Base-by-base conservation (phyloP, 2,113 vertebrate genomes). In the Dendrocopos noguchii region DNA sequence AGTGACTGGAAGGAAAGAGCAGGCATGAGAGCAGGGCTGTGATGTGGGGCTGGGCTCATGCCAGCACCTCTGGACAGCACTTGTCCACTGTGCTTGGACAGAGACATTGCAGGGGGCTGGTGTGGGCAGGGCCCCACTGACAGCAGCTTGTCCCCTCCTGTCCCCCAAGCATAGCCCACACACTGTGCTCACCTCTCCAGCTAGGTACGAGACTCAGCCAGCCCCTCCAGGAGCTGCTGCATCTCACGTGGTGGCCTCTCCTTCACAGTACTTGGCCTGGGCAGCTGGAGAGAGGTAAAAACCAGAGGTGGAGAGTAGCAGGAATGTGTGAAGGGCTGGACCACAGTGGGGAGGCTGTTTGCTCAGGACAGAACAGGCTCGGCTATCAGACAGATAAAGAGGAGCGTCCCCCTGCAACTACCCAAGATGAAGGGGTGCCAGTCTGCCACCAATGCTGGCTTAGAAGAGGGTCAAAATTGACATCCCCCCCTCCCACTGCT, bases 171-270 rank as follows among this genome's bases (percentile, higher is more conserved):
- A 18, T 0, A 3, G 53, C 31, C 65, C 65, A 11, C 0, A 29
- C 0, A 0, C 34, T 10, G 50, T 12, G 2, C 73, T 93, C 80
- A 83, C 92, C 65, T 59, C 25, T 65, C 55, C 80, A 44, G 13
- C 68, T 93, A 96, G 0, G 24, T 15, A 12, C 4, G 6, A 44
- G 86, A 9, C 18, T 95, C 88, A 6, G 88, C 68, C 44, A 52
- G 15, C 57, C 59, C 86, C 3, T 6, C 10, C 63, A 96, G 88
- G 27, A 93, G 93, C 12, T 95, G 91, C 68, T 86, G 68, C 42
- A 36, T 53, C 84, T 95, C 94, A 12, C 36, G 87, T 3, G 25
- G 29, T 2, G 84, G 52, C 47, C 31, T 27, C 28, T 73, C 86
- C 29, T 33, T 55, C 10, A 0, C n/a, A 5, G 27, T 1, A 19